Evolutionary conservation across 2,113 vertebrate genomes (phyloP).

Genomic region (Anseranas semipalmata): DNA sequence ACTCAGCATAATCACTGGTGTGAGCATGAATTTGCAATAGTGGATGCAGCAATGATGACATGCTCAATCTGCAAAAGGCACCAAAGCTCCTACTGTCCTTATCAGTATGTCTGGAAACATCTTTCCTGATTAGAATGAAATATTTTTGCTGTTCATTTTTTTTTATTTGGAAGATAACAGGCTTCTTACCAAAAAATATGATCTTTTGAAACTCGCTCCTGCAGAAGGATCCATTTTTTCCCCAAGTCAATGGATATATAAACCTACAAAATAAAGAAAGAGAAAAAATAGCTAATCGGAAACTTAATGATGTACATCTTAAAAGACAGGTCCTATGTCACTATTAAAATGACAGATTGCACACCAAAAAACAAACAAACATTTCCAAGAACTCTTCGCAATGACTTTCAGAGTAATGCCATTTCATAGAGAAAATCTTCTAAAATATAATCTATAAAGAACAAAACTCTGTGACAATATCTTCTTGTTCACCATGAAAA

Average conservation of each 20-base stretch:
- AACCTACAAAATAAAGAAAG: slow-evolving; percentile 75
- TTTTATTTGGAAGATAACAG: background rate
- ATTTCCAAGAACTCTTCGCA: background rate
- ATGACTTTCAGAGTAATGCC: background rate
- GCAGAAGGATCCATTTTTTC: slow-evolving; percentile 90
- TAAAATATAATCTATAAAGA: background rate
- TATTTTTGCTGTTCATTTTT: background rate
- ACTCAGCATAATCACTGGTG: background rate
- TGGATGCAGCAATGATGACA: background rate
- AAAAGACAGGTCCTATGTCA: background rate
- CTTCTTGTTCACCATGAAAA: background rate
- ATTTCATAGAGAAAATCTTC: background rate
- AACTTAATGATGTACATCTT: background rate
- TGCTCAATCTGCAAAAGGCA: background rate
- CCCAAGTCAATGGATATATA: slow-evolving; percentile 90
- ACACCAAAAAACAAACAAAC: background rate
- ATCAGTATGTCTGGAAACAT: background rate
- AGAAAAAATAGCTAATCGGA: background rate
- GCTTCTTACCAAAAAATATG: slow-evolving; percentile 89
- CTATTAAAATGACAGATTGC: background rate
- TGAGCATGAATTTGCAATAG: background rate
- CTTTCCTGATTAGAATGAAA: background rate
- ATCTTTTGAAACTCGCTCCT: slow-evolving; percentile 92
- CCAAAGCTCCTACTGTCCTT: background rate
- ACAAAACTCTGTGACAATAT: background rate